Conservation (phyloP, 2,888 invertebrate genomes). For the Drepana falcataria region DNA sequence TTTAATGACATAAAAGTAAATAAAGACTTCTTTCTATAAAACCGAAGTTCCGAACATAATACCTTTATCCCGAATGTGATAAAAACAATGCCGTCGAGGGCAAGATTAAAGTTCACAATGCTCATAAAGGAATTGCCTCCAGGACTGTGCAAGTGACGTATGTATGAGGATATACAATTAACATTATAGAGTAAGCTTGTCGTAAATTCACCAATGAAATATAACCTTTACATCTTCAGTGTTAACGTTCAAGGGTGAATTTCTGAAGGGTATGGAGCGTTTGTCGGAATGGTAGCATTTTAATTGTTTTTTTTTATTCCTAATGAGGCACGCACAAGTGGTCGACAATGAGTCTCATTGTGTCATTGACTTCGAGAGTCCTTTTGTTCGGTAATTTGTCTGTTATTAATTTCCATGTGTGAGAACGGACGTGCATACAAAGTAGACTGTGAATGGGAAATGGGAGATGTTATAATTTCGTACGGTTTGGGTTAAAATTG, state of each 20-base stretch:
- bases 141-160: constrained; percentile 52
- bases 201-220: constrained; percentile 17
- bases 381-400: constrained; percentile 59
- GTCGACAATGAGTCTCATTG: constrained; percentile 69
- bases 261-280: constrained; percentile 7
- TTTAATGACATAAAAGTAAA: not conserved
- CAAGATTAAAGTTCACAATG: constrained; percentile 68
- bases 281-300: constrained; percentile 45
- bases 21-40: constrained; percentile 16
- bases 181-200: constrained; percentile 11
- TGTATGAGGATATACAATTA: constrained; percentile 44
- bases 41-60: constrained; percentile 23
- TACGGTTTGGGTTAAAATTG: not conserved
- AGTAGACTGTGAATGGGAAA: not conserved
- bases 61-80: constrained; percentile 44
- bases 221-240: not conserved
- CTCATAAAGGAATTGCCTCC: constrained; percentile 66
- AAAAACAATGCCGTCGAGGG: constrained; percentile 68
- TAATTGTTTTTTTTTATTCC: constrained; percentile 69
- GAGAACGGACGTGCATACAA: constrained; percentile 32
- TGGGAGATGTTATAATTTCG: not conserved
- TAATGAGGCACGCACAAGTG: constrained; percentile 74
- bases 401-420: constrained; percentile 48
- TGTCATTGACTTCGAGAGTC: constrained; percentile 53
- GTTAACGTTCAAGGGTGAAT: constrained; percentile 5